A percentile compares a stretch with the other conserved stretches of the same genome.
These are phyloP conservation scores for Parnassius smintheus DNA, from an alignment of 2,888 invertebrate genomes.

Conservation along the genomic window DNA sequence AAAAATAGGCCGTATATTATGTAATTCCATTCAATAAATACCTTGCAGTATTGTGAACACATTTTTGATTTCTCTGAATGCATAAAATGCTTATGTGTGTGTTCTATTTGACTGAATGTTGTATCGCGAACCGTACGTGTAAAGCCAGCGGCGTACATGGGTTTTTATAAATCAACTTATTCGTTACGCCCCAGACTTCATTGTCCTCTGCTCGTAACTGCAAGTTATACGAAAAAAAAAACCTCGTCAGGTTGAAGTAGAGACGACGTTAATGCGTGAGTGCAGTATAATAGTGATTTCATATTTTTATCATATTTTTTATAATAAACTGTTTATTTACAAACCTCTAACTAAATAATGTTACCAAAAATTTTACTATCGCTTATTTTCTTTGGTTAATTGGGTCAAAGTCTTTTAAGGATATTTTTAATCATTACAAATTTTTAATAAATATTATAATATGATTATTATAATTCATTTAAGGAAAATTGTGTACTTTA, in stretches of 20 bases:
- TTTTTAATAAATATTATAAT: too few relatives aligned
- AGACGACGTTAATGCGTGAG: not conserved
- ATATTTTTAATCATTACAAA: too few relatives aligned
- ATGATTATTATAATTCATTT: too few relatives aligned
- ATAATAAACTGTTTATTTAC: too few relatives aligned
- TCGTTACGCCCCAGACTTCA: slow-evolving; percentile 69
- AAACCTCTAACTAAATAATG: too few relatives aligned
- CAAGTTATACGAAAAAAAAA: slow-evolving; percentile 48
- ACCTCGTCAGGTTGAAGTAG: slow-evolving; percentile 21
- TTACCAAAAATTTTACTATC: too few relatives aligned
- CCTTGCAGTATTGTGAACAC: not conserved
- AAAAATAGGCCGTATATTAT: too few relatives aligned
- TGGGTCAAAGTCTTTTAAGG: too few relatives aligned
- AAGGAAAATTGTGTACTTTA: too few relatives aligned
- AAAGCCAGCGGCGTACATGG: slow-evolving; percentile 55
- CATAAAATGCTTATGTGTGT: slow-evolving; percentile 3
- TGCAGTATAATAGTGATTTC: slow-evolving; percentile 6
- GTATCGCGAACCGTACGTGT: slow-evolving; percentile 29
- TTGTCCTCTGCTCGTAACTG: slow-evolving; percentile 60
- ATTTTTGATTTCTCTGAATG: not conserved
- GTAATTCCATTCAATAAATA: not conserved
- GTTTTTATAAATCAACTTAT: slow-evolving; percentile 72
- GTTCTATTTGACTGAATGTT: slow-evolving; percentile 12
- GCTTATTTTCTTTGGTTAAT: too few relatives aligned
- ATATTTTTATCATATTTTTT: not conserved